Conservation (phyloP, 1,140 invertebrate species). For the Hycleus phaleratus region DNA sequence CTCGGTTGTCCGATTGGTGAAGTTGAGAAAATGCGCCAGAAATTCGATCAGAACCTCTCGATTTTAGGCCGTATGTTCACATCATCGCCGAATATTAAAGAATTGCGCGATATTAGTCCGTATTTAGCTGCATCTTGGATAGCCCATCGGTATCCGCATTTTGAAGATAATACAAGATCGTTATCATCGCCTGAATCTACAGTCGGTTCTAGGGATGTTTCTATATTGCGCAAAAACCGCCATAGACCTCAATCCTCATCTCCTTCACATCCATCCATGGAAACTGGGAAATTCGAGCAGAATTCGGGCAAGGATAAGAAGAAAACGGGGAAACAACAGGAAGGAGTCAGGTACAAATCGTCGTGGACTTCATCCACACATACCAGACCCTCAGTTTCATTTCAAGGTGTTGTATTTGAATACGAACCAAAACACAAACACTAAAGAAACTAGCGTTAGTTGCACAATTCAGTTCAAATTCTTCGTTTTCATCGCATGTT, state of each 20-base stretch:
- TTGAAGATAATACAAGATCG: conserved; percentile 55
- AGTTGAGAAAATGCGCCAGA: conserved; percentile 58
- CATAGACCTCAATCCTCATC: conserved; percentile 42
- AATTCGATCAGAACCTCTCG: conserved; percentile 60
- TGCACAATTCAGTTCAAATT: conserved; percentile 11
- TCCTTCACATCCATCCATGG: conserved; percentile 29
- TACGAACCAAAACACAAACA: conserved; percentile 7
- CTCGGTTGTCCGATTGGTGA: conserved; percentile 52
- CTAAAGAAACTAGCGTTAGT: not conserved
- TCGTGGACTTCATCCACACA: conserved; percentile 51
- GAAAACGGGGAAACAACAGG: conserved; percentile 49
- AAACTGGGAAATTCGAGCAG: conserved; percentile 24
- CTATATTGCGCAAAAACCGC: conserved; percentile 32
- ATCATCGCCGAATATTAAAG: conserved; percentile 68
- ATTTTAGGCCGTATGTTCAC: conserved; percentile 72
- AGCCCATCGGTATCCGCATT: conserved; percentile 62
- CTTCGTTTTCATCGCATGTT: conserved; percentile 13
- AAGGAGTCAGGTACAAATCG: conserved; percentile 39
- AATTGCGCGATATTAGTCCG: conserved; percentile 66
- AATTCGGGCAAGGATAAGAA: conserved; percentile 61
- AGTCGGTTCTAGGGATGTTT: conserved; percentile 31
- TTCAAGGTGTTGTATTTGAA: conserved; percentile 56
- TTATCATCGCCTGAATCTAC: conserved; percentile 47
- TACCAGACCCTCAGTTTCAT: conserved; percentile 53
- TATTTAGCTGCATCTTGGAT: conserved; percentile 70